Conservation (phyloP, 2,113 vertebrate genomes). For the Piaya cayana region DNA sequence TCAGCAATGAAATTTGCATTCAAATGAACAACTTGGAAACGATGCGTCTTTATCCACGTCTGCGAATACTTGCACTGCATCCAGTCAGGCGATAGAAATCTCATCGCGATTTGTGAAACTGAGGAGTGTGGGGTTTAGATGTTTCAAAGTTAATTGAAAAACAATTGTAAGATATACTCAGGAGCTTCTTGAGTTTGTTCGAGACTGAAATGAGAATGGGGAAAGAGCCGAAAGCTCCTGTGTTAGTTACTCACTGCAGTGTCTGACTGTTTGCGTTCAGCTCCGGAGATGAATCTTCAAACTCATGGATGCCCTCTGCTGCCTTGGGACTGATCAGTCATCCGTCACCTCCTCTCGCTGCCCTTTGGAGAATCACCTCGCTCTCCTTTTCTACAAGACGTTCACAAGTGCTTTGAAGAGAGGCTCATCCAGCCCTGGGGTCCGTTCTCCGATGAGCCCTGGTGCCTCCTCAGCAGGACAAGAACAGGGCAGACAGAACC, state of each 20-base stretch:
- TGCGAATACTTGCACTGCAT: fast-evolving
- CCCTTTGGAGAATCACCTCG: fast-evolving
- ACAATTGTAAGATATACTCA: fast-evolving
- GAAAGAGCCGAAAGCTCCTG: background rate
- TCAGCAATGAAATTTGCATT: background rate
- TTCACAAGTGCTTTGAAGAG: background rate
- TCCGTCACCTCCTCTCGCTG: background rate
- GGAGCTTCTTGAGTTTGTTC: background rate
- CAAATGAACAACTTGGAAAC: background rate
- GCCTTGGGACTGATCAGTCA: conserved; percentile 33
- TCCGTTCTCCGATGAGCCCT: background rate
- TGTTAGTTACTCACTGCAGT: fast-evolving
- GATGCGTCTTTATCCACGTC: background rate
- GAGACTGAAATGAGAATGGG: fast-evolving
- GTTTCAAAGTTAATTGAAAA: background rate
- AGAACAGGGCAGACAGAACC: fast-evolving
- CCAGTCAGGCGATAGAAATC: background rate
- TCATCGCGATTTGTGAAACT: background rate
- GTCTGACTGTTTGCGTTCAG: background rate
- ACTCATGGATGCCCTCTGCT: conserved; percentile 66
- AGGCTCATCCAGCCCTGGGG: fast-evolving
- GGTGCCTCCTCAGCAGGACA: background rate
- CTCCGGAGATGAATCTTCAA: background rate
- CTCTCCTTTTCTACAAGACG: fast-evolving
- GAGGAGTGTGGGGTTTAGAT: background rate